phyloP scores from a whole-genome alignment of 2,113 vertebrate species.

The Vombatus ursinus region DNA sequence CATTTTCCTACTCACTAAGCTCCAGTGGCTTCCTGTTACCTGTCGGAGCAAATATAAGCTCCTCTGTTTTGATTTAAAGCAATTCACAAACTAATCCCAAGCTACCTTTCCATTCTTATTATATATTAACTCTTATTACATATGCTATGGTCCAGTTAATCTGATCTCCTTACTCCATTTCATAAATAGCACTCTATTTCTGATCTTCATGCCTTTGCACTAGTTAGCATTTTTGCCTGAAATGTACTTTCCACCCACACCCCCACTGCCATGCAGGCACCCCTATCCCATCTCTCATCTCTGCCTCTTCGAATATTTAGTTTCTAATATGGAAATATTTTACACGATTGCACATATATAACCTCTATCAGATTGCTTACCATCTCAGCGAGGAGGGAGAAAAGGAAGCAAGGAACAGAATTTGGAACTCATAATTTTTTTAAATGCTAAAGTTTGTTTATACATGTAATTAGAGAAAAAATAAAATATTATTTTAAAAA shows the following conservation, averaged over 20 bases:
- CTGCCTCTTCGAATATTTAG: background rate
- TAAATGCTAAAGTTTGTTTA: background rate
- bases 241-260: background rate
- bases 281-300: background rate
- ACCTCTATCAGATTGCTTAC: background rate
- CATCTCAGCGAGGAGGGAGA: no score
- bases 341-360: background rate
- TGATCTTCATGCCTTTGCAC: background rate
- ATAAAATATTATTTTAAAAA: background rate
- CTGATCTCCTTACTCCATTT: background rate
- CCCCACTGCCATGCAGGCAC: background rate
- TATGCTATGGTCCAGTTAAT: background rate
- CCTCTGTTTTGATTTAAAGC: background rate
- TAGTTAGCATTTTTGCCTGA: background rate
- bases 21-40: background rate
- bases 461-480: background rate
- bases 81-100: background rate
- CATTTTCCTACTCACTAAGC: background rate
- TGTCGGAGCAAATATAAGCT: background rate
- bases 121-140: background rate
- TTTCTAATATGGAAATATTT: background rate
- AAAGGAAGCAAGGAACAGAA: background rate
- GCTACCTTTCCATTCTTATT: background rate
- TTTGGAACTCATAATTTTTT: background rate
- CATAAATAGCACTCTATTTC: background rate